Evolutionary conservation across 2,797 vertebrate genomes (phyloP).

Genomic region (Protosalanx chinensis): DNA sequence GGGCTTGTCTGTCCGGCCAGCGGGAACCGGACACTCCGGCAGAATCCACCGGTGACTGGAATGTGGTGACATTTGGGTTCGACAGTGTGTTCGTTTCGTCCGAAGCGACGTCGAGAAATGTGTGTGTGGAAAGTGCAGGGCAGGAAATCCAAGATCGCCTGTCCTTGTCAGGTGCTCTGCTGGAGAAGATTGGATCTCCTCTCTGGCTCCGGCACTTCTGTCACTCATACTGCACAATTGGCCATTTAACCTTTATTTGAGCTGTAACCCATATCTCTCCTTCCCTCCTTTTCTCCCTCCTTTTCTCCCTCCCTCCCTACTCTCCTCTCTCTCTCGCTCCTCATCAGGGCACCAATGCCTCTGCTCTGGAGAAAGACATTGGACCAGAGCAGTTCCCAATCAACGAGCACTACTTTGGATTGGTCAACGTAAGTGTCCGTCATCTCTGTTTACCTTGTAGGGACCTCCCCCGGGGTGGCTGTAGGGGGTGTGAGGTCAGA

Average conservation of each 20-base stretch:
- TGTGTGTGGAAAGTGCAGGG: too few relatives aligned
- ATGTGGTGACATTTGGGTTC: not conserved
- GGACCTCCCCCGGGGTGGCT: too few relatives aligned
- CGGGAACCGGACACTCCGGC: slow-evolving; percentile 16
- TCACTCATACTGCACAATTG: not conserved
- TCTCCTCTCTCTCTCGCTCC: slow-evolving; percentile 8
- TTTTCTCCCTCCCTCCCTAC: not conserved
- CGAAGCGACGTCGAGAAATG: too few relatives aligned
- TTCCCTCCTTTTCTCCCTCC: slow-evolving; percentile 7
- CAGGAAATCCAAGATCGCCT: too few relatives aligned
- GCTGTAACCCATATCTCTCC: not conserved
- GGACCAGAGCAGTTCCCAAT: slow-evolving; percentile 85
- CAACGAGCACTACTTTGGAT: slow-evolving; percentile 86
- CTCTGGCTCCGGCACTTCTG: not conserved
- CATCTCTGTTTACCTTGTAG: slow-evolving; percentile 27
- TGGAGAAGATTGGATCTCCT: too few relatives aligned
- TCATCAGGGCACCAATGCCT: slow-evolving; percentile 84
- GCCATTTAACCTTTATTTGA: not conserved
- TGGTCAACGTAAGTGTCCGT: slow-evolving; percentile 80
- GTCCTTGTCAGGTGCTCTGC: too few relatives aligned
- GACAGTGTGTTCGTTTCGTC: too few relatives aligned
- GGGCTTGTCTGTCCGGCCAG: not conserved
- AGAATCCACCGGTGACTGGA: slow-evolving; percentile 1
- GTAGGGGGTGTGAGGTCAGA: too few relatives aligned
- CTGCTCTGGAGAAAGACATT: slow-evolving; percentile 88